phyloP scores from a whole-genome alignment of 2,888 invertebrate genomes.

The Eudasyphora cyanicolor region DNA sequence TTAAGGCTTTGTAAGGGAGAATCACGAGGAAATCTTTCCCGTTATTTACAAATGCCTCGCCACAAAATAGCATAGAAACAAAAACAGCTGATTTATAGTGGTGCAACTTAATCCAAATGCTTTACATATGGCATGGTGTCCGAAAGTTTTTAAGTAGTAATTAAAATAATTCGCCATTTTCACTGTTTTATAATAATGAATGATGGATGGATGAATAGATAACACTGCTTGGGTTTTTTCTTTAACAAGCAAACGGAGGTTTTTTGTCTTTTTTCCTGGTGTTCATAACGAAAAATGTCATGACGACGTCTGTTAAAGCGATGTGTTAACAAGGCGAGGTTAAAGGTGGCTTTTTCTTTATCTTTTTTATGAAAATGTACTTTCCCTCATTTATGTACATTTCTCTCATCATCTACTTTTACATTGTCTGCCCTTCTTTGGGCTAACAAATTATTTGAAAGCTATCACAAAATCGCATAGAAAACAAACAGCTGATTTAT shows the following conservation, averaged over 20 bases:
- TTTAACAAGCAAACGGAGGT: background rate
- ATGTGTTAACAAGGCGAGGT: slow-evolving; percentile 47
- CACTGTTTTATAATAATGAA: slow-evolving; percentile 59
- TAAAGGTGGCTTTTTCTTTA: slow-evolving; percentile 45
- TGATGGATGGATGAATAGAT: slow-evolving; percentile 31
- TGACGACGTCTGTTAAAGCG: background rate
- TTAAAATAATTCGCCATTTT: slow-evolving; percentile 59
- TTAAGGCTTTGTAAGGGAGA: too few relatives aligned
- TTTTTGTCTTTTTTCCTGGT: background rate
- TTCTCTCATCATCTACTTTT: background rate
- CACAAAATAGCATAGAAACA: too few relatives aligned
- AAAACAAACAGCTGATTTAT: too few relatives aligned
- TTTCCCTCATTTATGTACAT: background rate
- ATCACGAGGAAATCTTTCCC: too few relatives aligned
- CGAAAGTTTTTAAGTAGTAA: background rate
- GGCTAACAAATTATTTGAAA: too few relatives aligned
- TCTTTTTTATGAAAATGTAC: background rate
- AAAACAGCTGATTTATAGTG: too few relatives aligned
- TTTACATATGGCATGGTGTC: too few relatives aligned
- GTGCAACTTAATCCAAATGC: too few relatives aligned
- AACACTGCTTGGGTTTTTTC: background rate
- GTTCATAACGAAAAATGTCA: slow-evolving; percentile 10
- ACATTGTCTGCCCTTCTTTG: too few relatives aligned
- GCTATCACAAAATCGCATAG: too few relatives aligned
- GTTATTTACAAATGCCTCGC: too few relatives aligned